phyloP scores from a whole-genome alignment of 2,888 invertebrate species.

The Hirtodrosophila trivittata region DNA sequence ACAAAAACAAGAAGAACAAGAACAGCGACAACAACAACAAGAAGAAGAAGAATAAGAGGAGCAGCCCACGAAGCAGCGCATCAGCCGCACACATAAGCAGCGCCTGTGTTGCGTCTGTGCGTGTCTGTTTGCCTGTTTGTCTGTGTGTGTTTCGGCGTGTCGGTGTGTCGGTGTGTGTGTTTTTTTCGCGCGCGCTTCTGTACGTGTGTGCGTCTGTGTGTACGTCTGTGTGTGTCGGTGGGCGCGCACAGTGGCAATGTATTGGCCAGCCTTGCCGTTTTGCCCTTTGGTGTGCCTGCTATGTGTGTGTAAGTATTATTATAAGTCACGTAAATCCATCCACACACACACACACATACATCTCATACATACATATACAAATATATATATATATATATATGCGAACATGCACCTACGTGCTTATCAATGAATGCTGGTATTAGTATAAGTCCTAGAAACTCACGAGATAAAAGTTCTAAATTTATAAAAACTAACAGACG shows the following conservation, averaged over 20 bases:
- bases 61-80: constrained; percentile 21
- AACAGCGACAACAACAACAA: constrained; percentile 20
- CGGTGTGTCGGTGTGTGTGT: not conserved
- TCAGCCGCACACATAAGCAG: constrained; percentile 17
- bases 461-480: constrained; percentile 13
- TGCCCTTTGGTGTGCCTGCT: constrained; percentile 74
- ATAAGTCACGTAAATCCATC: constrained; percentile 42
- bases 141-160: not conserved
- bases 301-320: constrained; percentile 69
- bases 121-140: constrained; percentile 10
- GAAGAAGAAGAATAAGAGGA: constrained; percentile 16
- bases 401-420: constrained; percentile 25
- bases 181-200: constrained; percentile 23
- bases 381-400: constrained; percentile 1
- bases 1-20: constrained; percentile 7
- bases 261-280: constrained; percentile 72
- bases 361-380: not conserved
- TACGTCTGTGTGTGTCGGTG: constrained; percentile 18
- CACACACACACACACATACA: not conserved
- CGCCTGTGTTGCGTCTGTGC: constrained; percentile 23
- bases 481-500: constrained; percentile 4
- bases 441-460: constrained; percentile 31
- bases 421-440: constrained; percentile 55
- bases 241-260: constrained; percentile 63
- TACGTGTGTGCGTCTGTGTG: constrained; percentile 19